Percentiles rank a stretch among this genome's conserved stretches.
Conservation (phyloP, 2,888 invertebrate genomes). For the Periphyllus acericola region DNA sequence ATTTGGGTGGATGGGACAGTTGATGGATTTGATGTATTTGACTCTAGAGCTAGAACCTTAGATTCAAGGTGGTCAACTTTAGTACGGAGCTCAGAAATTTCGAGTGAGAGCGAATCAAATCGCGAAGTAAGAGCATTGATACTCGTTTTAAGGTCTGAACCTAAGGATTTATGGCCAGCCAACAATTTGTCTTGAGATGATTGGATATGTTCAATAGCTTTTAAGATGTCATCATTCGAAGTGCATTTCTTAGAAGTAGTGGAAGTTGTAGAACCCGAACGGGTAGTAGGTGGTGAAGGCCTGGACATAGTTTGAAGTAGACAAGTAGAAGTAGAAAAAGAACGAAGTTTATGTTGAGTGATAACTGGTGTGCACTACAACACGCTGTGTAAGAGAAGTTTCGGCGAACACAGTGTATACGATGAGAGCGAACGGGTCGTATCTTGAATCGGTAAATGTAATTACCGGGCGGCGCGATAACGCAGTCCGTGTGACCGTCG, state of each 20-base stretch:
- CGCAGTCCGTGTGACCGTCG: neutral
- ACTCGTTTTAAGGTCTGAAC: no score
- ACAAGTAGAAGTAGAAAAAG: neutral
- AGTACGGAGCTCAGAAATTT: no score
- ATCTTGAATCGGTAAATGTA: neutral
- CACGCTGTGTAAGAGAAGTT: neutral
- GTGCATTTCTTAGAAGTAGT: neutral
- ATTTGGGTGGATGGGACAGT: no score
- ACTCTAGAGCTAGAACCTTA: no score
- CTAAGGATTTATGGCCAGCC: no score
- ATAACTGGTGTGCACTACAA: neutral
- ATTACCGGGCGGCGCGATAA: slow-evolving; percentile 17
- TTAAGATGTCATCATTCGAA: slow-evolving; percentile 14
- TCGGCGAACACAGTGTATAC: neutral
- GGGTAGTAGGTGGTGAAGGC: neutral
- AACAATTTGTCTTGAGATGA: no score
- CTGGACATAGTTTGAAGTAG: neutral
- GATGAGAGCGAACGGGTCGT: neutral
- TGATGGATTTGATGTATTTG: no score
- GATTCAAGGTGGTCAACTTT: no score
- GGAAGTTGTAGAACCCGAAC: neutral
- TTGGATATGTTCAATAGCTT: slow-evolving; percentile 6
- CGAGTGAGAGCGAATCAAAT: no score
- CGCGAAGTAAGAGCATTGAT: no score
- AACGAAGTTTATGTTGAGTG: neutral